Base-by-base conservation (phyloP, 1,140 invertebrate species). In the Sitodiplosis mosellana region DNA sequence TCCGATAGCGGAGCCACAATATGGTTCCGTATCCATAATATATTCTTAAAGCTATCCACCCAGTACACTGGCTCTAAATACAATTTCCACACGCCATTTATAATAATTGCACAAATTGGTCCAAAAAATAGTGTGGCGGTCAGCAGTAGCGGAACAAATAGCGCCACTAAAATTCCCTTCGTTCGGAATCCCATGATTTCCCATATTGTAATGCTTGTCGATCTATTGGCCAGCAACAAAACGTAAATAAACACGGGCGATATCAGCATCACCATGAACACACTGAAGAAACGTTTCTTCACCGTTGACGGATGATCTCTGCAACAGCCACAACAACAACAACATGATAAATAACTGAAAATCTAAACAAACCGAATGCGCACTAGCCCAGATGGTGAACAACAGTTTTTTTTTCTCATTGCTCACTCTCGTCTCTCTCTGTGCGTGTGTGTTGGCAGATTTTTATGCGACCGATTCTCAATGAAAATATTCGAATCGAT, bases 1-100 rank as follows among this genome's bases (percentile, higher is more conserved):
- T 96, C 92, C 49, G 88, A 88, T 22, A 96, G 60, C 11, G 91
- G 92, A 11, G 90, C 91, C 53, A 94, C 83, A 33, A 95, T 64
- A 61, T 88, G 80, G 62, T 90, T 92, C 52, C 90, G 73, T 54
- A 90, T 71, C 87, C 87, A 93, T 17, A 86, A 76, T 46, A 88
- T 69, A 58, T 84, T 83, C 54, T 73, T 71, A 46, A 79, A 66
- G 51, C 74, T 80, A 43, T 70, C 72, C 17, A 75, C 59, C 85
- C 85, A 89, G 59, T 81, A 82, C 49, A 76, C 70, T 3, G 78
- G 73, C 56, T 87, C 86, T 87, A 58, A 33, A 61, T 82, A 84
- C 33, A 83, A 57, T 60, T 71, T 74, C 65, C 76, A 77, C 17
- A 78, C 59, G 48, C 81, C 81, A 61, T 72, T 81, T 47, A 77